Evolutionary conservation across 2,113 vertebrate genomes (phyloP).

Genomic region (Protobothrops mucrosquamatus): DNA sequence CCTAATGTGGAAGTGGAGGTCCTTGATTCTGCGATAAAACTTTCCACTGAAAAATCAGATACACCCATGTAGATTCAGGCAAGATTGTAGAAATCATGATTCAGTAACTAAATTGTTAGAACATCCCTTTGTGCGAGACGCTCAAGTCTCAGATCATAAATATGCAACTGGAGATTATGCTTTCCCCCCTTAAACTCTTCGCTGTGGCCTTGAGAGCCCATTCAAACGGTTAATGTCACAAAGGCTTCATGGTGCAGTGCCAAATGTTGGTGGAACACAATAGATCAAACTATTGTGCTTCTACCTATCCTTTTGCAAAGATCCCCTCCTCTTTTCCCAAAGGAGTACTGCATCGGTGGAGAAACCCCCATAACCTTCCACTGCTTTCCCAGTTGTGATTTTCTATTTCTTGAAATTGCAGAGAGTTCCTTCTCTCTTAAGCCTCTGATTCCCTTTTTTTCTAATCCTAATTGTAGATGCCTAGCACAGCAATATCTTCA

Average conservation of each 20-base stretch:
- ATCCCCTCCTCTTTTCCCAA: not conserved
- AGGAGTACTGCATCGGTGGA: not conserved
- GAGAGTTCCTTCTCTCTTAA: not conserved
- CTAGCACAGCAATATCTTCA: not conserved
- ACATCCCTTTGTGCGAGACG: not conserved
- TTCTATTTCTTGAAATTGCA: not conserved
- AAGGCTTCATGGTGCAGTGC: not conserved
- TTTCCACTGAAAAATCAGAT: not conserved
- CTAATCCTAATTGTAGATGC: not conserved
- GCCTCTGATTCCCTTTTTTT: not conserved
- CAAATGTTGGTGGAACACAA: not conserved
- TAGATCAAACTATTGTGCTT: not conserved
- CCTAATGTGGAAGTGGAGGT: not conserved
- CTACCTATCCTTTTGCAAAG: not conserved
- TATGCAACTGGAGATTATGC: not conserved
- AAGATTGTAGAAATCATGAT: not conserved
- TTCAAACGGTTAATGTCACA: not conserved
- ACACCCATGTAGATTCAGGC: not conserved
- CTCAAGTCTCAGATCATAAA: not conserved
- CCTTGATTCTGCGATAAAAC: not conserved
- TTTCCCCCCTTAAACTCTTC: not conserved
- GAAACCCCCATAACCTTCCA: not conserved
- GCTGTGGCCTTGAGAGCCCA: not conserved
- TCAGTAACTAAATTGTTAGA: not conserved
- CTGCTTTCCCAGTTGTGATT: not conserved